A percentile compares a stretch with the other conserved stretches of the same genome.
Conservation (phyloP, 2,797 vertebrate species). For the Danio aesculapii region DNA sequence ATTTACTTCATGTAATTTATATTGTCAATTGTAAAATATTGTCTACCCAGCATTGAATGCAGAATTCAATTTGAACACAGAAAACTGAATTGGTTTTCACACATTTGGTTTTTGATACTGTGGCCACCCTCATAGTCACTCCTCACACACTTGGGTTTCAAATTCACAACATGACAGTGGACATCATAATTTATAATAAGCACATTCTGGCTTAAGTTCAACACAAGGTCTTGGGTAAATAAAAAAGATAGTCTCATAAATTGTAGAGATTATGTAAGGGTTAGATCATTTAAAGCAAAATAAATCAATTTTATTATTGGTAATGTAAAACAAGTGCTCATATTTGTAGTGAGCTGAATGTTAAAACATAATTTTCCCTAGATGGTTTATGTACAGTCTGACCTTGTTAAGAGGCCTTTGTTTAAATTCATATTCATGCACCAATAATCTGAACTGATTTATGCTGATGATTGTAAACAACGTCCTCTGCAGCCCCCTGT, state of each 20-base stretch:
- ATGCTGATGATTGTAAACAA: conserved; percentile 23
- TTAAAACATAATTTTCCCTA: background rate
- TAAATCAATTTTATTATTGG: background rate
- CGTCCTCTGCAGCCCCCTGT: background rate
- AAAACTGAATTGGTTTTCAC: too few relatives aligned
- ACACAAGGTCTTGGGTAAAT: background rate
- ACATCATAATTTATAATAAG: too few relatives aligned
- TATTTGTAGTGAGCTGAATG: background rate
- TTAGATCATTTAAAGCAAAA: background rate
- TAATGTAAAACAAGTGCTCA: background rate
- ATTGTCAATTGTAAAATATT: too few relatives aligned
- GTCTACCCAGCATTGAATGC: too few relatives aligned
- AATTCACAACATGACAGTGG: too few relatives aligned
- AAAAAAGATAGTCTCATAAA: background rate
- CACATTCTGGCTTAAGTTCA: too few relatives aligned
- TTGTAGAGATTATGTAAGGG: background rate
- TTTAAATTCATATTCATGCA: conserved; percentile 30
- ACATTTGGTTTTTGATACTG: too few relatives aligned
- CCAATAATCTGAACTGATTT: conserved; percentile 10
- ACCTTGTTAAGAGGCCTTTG: background rate
- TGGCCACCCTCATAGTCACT: too few relatives aligned
- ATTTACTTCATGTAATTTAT: too few relatives aligned
- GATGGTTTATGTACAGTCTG: background rate
- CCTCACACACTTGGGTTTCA: too few relatives aligned
- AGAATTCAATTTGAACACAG: too few relatives aligned